phyloP scores from a whole-genome alignment of 2,888 invertebrate genomes.

The Heteropelma amictum region DNA sequence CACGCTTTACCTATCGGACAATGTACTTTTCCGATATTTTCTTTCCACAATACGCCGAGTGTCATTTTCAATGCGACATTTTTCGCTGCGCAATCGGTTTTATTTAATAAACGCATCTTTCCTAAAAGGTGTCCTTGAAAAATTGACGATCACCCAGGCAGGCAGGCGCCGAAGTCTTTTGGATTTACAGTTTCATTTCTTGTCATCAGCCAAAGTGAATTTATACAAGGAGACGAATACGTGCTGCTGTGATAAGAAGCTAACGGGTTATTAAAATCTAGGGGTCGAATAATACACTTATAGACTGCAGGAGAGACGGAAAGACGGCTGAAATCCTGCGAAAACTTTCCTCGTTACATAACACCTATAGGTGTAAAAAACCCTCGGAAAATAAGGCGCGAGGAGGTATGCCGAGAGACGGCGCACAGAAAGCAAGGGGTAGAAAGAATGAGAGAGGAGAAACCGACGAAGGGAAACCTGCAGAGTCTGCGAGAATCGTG shows the following conservation, averaged over 20 bases:
- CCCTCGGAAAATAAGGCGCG: conserved; percentile 15
- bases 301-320: not conserved
- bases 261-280: conserved; percentile 15
- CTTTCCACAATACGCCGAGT: too few relatives aligned
- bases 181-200: too few relatives aligned
- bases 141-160: too few relatives aligned
- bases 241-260: too few relatives aligned
- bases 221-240: not conserved
- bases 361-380: too few relatives aligned
- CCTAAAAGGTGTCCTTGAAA: too few relatives aligned
- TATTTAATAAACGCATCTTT: too few relatives aligned
- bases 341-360: conserved; percentile 40
- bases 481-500: conserved; percentile 55
- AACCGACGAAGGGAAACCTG: conserved; percentile 44
- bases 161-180: too few relatives aligned
- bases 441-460: conserved; percentile 4
- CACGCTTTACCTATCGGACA: too few relatives aligned
- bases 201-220: not conserved
- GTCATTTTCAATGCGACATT: too few relatives aligned
- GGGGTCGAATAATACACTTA: not conserved
- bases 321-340: conserved; percentile 5
- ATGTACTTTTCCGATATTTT: too few relatives aligned
- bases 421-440: conserved; percentile 12
- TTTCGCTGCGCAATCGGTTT: too few relatives aligned
- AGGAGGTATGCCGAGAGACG: not conserved